Base-by-base conservation (phyloP, 2,888 invertebrate genomes). In the Perdita meconis region DNA sequence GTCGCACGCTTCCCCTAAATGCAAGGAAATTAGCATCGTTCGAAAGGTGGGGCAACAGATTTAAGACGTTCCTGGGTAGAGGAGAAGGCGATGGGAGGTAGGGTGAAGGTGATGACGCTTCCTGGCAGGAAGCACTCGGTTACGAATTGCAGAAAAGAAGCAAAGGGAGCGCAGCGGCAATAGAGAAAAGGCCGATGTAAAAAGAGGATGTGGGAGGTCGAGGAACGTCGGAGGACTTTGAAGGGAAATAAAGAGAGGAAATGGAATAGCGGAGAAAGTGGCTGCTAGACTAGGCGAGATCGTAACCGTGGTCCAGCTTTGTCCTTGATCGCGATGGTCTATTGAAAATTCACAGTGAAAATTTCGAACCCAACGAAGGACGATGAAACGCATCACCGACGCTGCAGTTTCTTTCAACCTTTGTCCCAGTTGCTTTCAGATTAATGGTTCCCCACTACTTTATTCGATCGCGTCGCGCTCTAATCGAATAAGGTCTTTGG, bases 81-180 rank as follows among this genome's bases (percentile, higher is more conserved):
- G n/a, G 22, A 10, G 26, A 26, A 57, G 51, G 26, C 34, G 30
- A 12, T 30, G 19, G 19, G 42, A 22, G 50, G 44, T 38, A n/a
- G 30, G 44, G n/a, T 57, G 42, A 16, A 36, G 51, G 57, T 16
- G 51, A 74, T 59, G 63, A 59, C 22, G 83, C 86, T 88, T 86
- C 81, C 85, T 79, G 83, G 75, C 82, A 82, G 87, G 87, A 89
- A 88, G 83, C 81, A 85, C 81, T 86, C 84, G 86, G 80, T 86
- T 86, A 86, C 84, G 87, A 87, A 82, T 71, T 77, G 73, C 79
- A 84, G 84, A 81, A 83, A 80, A 81, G 84, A 71, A 76, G 83
- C 64, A 76, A 82, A 80, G 71, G 78, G n/a, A 75, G 76, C 64
- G 42, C 22, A 13, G 44, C 50, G 50, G 57, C 56, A 55, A 59